Conservation (phyloP, 1,140 invertebrate species). For the Ostrea edulis region DNA sequence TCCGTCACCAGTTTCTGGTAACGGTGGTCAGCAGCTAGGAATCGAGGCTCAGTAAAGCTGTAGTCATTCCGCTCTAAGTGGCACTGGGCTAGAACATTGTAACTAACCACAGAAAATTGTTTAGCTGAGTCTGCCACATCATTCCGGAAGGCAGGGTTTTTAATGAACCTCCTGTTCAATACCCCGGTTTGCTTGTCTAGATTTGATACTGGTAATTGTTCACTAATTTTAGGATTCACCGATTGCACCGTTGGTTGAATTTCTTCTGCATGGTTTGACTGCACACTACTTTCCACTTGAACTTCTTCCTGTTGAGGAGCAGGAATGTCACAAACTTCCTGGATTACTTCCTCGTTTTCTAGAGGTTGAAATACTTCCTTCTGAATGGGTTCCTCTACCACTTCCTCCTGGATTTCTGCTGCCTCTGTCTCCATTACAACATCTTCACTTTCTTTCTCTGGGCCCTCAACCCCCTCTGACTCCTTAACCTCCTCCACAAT, state of each 20-base stretch:
- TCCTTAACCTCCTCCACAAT: background rate
- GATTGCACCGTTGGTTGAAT: background rate
- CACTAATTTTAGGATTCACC: background rate
- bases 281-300: background rate
- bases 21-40: constrained; percentile 66
- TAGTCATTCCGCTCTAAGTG: constrained; percentile 72
- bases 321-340: background rate
- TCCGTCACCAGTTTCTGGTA: constrained; percentile 73
- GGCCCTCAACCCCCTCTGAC: background rate
- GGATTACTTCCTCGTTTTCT: constrained; percentile 8
- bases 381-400: background rate
- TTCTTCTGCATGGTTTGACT: background rate
- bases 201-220: constrained; percentile 26
- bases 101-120: constrained; percentile 74
- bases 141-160: constrained; percentile 61
- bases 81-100: constrained; percentile 78
- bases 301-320: background rate
- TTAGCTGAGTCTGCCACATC: constrained; percentile 58
- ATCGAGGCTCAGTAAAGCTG: constrained; percentile 69
- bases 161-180: constrained; percentile 66
- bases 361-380: constrained; percentile 11
- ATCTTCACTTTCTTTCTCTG: background rate
- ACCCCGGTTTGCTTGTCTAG: constrained; percentile 15
- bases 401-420: constrained; percentile 21
- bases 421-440: background rate